phyloP scores from a whole-genome alignment of 2,113 vertebrate genomes.

The Urocitellus parryii region DNA sequence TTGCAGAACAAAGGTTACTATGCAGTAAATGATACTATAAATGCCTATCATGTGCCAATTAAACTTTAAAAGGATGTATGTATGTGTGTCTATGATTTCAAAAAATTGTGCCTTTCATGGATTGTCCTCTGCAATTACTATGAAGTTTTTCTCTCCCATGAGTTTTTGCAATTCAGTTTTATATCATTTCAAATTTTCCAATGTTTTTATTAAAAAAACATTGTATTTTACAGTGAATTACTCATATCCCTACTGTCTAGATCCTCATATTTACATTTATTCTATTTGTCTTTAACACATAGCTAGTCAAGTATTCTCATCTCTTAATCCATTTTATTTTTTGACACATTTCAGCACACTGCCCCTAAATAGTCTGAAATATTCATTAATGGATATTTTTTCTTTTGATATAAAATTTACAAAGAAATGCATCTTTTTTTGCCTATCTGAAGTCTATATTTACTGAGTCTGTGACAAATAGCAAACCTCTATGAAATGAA shows the following conservation, averaged over 20 bases:
- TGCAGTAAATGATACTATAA: neutral
- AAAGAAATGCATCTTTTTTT: neutral
- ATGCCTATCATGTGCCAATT: neutral
- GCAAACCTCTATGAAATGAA: neutral
- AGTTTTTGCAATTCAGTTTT: constrained; percentile 16
- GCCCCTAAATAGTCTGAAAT: neutral
- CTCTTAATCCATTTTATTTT: constrained; percentile 28
- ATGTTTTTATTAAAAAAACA: constrained; percentile 51
- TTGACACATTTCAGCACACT: constrained; percentile 5
- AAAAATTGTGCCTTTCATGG: neutral
- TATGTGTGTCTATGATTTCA: neutral
- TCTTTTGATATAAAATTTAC: neutral
- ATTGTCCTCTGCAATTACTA: neutral
- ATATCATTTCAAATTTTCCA: neutral
- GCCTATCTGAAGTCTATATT: neutral
- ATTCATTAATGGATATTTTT: neutral
- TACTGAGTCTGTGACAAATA: neutral
- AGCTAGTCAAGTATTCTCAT: neutral
- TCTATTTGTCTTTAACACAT: neutral
- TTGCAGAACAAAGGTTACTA: neutral
- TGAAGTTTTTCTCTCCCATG: neutral
- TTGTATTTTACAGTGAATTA: constrained; percentile 30
- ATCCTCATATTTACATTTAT: neutral
- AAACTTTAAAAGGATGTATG: neutral
- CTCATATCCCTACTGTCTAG: neutral